Evolutionary conservation across 2,888 invertebrate genomes (phyloP), one percentile per base, ranked within the genome.

Genomic region (Julus scanicus): DNA sequence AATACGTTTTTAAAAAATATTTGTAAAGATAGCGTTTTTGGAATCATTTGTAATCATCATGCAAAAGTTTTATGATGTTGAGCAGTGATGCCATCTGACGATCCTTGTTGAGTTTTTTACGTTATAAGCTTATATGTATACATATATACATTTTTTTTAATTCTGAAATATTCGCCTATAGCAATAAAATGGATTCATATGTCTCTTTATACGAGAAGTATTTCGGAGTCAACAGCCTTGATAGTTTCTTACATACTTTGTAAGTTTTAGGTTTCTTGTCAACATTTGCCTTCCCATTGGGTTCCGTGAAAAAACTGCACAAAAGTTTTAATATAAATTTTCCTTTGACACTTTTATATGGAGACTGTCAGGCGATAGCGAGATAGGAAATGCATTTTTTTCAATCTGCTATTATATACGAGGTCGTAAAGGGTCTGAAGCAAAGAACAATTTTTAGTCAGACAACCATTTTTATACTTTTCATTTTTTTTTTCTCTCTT

Each of bases 381-480:
- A 80, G 15, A 80, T 80, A 39, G 80, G 80, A 37, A 80, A 80
- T 80, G 80, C 80, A 80, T 29, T 80, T 80, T 80, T 44, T 80
- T 80, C 29, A 80, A 80, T 80, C 80, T 37, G 80, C 37, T 80
- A 80, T 80, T 37, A 80, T 80, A 80, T 80, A 80, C 80, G 80
- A 80, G 80, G 80, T 80, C 80, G 80, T 80, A 80, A 80, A 80
- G 37, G 80, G 80, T 80, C 37, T 80, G 80, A 80, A 80, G 80
- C 80, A 37, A 37, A 80, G 80, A 80, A 80, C 80, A 80, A 37
- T 80, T 80, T 80, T 80, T 39, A 80, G 37, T 29, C 9, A 37
- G 80, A 11, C 29, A 80, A 37, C 80, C 80, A 39, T 80, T 80
- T 37, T 29, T 44, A 8, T 15, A 37, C 11, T 37, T 80, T 80